Evolutionary conservation across 1,140 invertebrate genomes (phyloP), one percentile per base, ranked within the genome.

Genomic region (Trachymyrmex septentrionalis): DNA sequence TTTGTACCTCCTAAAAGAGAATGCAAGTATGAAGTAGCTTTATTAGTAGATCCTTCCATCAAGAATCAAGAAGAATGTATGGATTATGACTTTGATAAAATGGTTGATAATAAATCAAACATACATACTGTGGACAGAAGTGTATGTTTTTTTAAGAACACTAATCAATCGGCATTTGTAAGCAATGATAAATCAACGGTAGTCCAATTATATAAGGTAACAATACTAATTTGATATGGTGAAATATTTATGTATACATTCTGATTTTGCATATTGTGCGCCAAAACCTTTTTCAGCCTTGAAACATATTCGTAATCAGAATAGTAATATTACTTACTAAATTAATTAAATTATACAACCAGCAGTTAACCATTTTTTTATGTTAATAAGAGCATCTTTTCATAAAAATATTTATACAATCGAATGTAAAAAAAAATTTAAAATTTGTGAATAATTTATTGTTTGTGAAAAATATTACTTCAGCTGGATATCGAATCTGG

Each of bases 1-100:
- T 84, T 84, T 61, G 2, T 14, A 48, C 27, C 38, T 34, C 80
- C 80, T 34, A 84, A 73, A 50, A 84, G 2, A 34, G 19, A 84
- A 24, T 84, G 80, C 19, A 16, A 9, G n/a, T 63, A 24, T 30
- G 55, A 14, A 34, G 1, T 84, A 21, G 4, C 55, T 3, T 84
- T 84, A 19, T 75, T 84, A n/a, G n/a, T 84, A 19, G 48, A 84
- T 19, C 69, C 80, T 21, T 84, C 1, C 0, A 75, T 84, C 0
- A 34, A 84, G 5, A n/a, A 63, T 61, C 55, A 73, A 50, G 19
- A 5, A 34, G 57, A 73, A 34, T 84, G 80, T 24, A 6, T 7
- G 16, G 0, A 75, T 7, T 75, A 82, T 24, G 6, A 61, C 0
- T 82, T 73, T 34, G 12, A 55, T 21, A 14, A 34, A 53, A 6